Base-by-base conservation (phyloP, 2,888 invertebrate species). In the Ophion slaviceki region DNA sequence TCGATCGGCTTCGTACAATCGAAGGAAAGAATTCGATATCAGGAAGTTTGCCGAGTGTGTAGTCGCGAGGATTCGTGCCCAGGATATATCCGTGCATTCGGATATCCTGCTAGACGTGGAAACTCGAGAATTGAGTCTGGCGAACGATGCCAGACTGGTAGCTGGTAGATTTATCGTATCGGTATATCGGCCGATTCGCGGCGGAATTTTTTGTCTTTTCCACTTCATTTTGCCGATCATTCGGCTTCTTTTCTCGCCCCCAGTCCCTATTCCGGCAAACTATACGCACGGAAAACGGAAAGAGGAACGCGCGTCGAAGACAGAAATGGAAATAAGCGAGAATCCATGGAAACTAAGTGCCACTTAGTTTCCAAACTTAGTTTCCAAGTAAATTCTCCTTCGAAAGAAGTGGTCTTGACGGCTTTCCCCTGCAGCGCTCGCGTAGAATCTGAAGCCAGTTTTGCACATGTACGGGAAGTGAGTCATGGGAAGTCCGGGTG, bases 21-120 rank as follows among this genome's bases (percentile, higher is more conserved):
- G 78, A 74, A 57, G 32, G 72, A 85, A 87, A 88, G 87, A 87
- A 88, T 87, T 86, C 81, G 86, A 87, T 86, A 87, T 87, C 80
- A 80, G 83, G 28, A 64, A 70, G 53, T 62, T 53, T 53, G 36
- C n/a, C 47, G n/a, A 61, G 67, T n/a, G 10, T 36, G 68, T 20
- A 36, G 64, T 59, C 28, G 40, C 36, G 7, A 62, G 57, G 71
- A 53, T 72, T 80, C 72, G 84, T 77, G 53, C 45, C 75, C 66
- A 0, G 14, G 3, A 61, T 66, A 75, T 57, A 8, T 64, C 57
- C 57, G 61, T 72, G 66, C 53, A 40, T 17, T 67, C 20, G 66
- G 57, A 14, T 57, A 77, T 76, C 66, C 17, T 47, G n/a, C 28
- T 32, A 47, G 28, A 64, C 40, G 53, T 59, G 77, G 11, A 67